phyloP scores from a whole-genome alignment of 2,888 invertebrate genomes.

The Perizoma affinitatum region DNA sequence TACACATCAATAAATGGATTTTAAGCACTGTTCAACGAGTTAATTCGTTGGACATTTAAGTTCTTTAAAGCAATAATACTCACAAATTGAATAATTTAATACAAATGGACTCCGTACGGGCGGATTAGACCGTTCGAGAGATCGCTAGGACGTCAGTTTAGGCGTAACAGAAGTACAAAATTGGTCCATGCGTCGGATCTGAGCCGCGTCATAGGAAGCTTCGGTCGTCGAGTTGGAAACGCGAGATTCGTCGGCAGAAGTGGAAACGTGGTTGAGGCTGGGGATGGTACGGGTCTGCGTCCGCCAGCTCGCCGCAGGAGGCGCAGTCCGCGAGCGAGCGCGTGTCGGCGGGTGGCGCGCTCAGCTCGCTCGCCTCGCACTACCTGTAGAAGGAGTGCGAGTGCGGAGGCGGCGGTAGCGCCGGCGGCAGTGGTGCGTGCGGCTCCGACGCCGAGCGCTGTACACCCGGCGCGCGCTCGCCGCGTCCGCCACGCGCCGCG shows the following conservation, averaged over 20 bases:
- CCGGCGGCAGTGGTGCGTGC: slow-evolving; percentile 81
- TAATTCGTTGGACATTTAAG: slow-evolving; percentile 52
- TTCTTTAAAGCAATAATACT: slow-evolving; percentile 58
- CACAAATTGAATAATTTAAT: slow-evolving; percentile 57
- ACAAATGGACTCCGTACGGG: slow-evolving; percentile 70
- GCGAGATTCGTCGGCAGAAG: slow-evolving; percentile 74
- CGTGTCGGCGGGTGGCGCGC: slow-evolving; percentile 74
- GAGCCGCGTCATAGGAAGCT: slow-evolving; percentile 71
- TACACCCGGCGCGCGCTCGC: slow-evolving; percentile 77
- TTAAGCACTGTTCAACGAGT: slow-evolving; percentile 49
- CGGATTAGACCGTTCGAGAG: slow-evolving; percentile 57
- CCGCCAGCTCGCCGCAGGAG: slow-evolving; percentile 74
- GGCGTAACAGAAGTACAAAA: slow-evolving; percentile 76
- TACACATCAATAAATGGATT: slow-evolving; percentile 48
- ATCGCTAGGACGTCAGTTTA: slow-evolving; percentile 71
- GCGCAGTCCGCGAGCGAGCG: slow-evolving; percentile 81
- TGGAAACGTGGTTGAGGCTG: slow-evolving; percentile 68
- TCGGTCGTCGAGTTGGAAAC: slow-evolving; percentile 65
- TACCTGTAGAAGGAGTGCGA: slow-evolving; percentile 82
- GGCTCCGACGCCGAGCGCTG: slow-evolving; percentile 86
- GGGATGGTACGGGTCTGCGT: slow-evolving; percentile 49
- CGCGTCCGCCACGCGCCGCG: slow-evolving; percentile 51
- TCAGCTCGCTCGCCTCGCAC: slow-evolving; percentile 81
- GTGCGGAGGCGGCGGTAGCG: slow-evolving; percentile 79
- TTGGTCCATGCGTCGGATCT: slow-evolving; percentile 73